phyloP scores from a whole-genome alignment of 2,888 invertebrate genomes.

The Ecliptopera silaceata region DNA sequence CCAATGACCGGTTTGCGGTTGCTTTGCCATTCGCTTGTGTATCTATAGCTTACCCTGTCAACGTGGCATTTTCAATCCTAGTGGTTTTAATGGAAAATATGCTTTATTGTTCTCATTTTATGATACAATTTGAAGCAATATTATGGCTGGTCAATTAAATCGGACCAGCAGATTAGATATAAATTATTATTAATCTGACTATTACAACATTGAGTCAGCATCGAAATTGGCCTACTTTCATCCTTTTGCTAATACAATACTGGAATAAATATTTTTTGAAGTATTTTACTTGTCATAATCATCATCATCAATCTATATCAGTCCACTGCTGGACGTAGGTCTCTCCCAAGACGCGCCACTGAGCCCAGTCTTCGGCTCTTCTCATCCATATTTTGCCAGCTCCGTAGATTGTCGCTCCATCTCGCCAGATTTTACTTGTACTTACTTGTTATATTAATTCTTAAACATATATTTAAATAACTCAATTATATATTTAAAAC shows the following conservation, averaged over 20 bases:
- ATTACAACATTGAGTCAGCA: not conserved
- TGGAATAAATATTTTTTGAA: too few species aligned
- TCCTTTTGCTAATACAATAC: too few species aligned
- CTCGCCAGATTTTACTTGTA: too few species aligned
- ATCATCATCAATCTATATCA: too few species aligned
- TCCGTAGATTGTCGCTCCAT: not conserved
- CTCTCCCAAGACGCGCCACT: too few species aligned
- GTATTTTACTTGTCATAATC: too few species aligned
- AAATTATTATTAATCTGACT: not conserved
- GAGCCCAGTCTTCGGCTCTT: too few species aligned
- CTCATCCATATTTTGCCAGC: too few species aligned
- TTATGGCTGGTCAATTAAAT: not conserved
- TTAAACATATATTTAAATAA: not conserved
- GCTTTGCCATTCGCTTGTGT: slow-evolving; percentile 42
- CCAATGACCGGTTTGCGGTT: slow-evolving; percentile 53
- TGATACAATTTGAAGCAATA: not conserved
- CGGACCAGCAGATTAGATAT: not conserved
- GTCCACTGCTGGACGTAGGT: too few species aligned
- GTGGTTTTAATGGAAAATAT: not conserved
- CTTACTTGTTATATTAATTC: not conserved
- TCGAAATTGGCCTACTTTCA: not conserved
- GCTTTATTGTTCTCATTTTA: not conserved
- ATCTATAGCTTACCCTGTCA: slow-evolving; percentile 2
- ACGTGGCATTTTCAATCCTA: not conserved
- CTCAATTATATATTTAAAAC: not conserved